phyloP scores from a whole-genome alignment of 2,113 vertebrate genomes.

The Zosterops lateralis region DNA sequence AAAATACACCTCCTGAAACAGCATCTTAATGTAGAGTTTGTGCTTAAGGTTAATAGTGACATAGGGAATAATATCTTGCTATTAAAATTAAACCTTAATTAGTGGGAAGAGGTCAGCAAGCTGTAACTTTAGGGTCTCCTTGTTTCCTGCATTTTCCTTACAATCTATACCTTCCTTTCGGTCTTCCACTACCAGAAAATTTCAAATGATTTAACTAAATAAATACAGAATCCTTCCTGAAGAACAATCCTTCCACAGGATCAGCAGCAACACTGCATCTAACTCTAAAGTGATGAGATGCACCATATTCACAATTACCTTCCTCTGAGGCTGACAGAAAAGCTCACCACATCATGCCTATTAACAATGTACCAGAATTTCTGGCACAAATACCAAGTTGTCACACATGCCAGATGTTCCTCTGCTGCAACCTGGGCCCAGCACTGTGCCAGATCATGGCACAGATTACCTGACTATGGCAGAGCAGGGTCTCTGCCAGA shows the following conservation, averaged over 20 bases:
- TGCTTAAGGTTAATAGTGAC: not conserved
- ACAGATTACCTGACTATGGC: accelerated
- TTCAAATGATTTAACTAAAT: not conserved
- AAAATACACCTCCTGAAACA: not conserved
- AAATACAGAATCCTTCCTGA: not conserved
- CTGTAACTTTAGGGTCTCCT: not conserved
- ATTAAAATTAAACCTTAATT: not conserved
- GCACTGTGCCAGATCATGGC: not conserved
- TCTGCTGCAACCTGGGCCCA: not conserved
- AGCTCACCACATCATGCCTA: not conserved
- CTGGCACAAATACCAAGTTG: not conserved
- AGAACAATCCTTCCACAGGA: not conserved
- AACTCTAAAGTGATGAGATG: not conserved
- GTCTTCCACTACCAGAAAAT: not conserved
- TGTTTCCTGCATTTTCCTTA: not conserved
- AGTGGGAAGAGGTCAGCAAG: not conserved
- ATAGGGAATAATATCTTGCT: not conserved
- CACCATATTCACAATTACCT: not conserved
- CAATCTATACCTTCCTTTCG: not conserved
- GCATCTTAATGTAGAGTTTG: not conserved
- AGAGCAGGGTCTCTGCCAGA: not conserved
- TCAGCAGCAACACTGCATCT: not conserved
- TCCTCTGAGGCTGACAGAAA: not conserved
- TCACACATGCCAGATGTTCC: not conserved
- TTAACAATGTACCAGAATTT: not conserved